Percentiles rank a stretch among this genome's conserved stretches.
phyloP scores from a whole-genome alignment of 2,888 invertebrate genomes.

The Andrena chrysosceles region DNA sequence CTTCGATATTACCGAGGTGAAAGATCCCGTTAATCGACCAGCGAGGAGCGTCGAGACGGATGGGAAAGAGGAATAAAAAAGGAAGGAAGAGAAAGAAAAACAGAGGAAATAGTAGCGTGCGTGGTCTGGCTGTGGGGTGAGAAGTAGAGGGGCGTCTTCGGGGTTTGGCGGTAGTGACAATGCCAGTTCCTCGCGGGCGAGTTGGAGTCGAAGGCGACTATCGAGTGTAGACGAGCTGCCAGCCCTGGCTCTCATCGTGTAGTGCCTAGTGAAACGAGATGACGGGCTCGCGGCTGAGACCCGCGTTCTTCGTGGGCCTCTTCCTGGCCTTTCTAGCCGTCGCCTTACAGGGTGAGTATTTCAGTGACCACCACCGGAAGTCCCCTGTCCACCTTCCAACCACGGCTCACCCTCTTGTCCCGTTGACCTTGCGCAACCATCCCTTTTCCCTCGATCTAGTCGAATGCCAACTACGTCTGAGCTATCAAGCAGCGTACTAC shows the following conservation, averaged over 20 bases:
- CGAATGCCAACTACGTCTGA: neutral
- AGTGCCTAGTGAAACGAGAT: slow-evolving; percentile 86
- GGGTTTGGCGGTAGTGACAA: slow-evolving; percentile 78
- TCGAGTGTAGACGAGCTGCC: slow-evolving; percentile 80
- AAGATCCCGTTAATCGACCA: slow-evolving; percentile 8
- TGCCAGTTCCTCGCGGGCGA: slow-evolving; percentile 81
- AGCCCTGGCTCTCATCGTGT: slow-evolving; percentile 82
- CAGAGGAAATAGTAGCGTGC: slow-evolving; percentile 41
- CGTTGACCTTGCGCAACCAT: slow-evolving; percentile 5
- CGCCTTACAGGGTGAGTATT: slow-evolving; percentile 87
- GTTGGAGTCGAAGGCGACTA: slow-evolving; percentile 81
- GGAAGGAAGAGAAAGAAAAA: slow-evolving; percentile 25
- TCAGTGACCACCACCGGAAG: slow-evolving; percentile 1
- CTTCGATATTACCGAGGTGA: neutral
- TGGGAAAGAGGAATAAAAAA: slow-evolving; percentile 21
- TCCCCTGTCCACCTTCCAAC: neutral
- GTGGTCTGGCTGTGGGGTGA: slow-evolving; percentile 49
- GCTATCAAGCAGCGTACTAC: neutral
- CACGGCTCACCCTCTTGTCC: neutral
- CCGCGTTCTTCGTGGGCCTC: slow-evolving; percentile 86
- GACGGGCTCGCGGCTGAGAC: slow-evolving; percentile 87
- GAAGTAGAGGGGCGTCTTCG: slow-evolving; percentile 73
- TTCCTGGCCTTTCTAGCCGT: slow-evolving; percentile 86
- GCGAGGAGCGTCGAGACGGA: neutral
- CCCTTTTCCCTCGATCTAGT: neutral